These are phyloP conservation scores for Phyllotreta striolata DNA, from an alignment of 2,888 invertebrate species.

Conservation along the genomic window DNA sequence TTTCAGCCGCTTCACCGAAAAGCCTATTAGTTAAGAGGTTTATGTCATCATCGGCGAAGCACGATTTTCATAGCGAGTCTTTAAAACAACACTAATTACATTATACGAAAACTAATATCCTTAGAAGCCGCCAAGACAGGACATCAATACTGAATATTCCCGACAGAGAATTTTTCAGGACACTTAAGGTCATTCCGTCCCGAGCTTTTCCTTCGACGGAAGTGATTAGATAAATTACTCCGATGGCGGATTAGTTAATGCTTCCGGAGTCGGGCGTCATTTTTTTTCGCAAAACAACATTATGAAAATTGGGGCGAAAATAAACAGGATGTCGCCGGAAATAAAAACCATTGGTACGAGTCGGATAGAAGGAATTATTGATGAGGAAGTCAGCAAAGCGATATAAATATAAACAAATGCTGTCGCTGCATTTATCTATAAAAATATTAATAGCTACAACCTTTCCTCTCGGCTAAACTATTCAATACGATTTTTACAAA, in stretches of 20 bases:
- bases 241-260: background rate
- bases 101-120: conserved; percentile 26
- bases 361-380: too few species aligned
- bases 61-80: conserved; percentile 10
- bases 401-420: too few species aligned
- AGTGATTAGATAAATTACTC: background rate
- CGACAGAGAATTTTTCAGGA: conserved; percentile 6
- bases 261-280: background rate
- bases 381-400: too few species aligned
- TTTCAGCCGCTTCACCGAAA: conserved; percentile 17
- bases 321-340: too few species aligned
- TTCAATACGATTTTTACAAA: conserved; percentile 17
- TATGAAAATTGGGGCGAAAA: too few species aligned
- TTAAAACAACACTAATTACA: conserved; percentile 24
- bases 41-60: conserved; percentile 20
- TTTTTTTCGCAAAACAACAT: background rate
- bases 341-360: too few species aligned
- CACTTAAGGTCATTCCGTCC: conserved; percentile 13
- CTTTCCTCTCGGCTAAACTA: conserved; percentile 14
- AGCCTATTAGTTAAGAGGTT: conserved; percentile 22
- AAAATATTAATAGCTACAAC: conserved; percentile 3
- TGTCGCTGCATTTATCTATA: too few species aligned
- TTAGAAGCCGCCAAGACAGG: conserved; percentile 12
- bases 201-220: conserved; percentile 3
- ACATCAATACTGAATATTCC: conserved; percentile 10